A percentile compares a stretch with the other conserved stretches of the same genome.
These are phyloP conservation scores for Oryzias woworae DNA, from an alignment of 2,113 vertebrate species.

Conservation along the genomic window DNA sequence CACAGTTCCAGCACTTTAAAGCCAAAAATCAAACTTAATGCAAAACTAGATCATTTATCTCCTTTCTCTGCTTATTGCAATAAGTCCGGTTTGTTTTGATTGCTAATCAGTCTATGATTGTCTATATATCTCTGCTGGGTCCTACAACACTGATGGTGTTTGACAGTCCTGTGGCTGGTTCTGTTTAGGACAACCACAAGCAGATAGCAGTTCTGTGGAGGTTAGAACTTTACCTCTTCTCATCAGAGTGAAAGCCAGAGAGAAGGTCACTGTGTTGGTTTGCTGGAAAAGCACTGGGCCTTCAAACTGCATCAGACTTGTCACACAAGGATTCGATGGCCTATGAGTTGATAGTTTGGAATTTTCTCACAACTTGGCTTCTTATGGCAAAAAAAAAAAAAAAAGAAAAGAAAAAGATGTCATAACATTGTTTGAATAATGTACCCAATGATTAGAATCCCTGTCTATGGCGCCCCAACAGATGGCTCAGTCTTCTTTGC, in stretches of 20 bases:
- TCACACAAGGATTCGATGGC: constrained; percentile 4
- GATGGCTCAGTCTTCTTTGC: constrained; percentile 60
- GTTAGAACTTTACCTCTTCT: constrained; percentile 62
- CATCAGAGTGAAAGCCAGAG: constrained; percentile 56
- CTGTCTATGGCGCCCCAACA: constrained; percentile 44
- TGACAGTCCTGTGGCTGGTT: constrained; percentile 72
- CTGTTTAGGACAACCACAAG: constrained; percentile 67
- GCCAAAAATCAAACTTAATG: constrained; percentile 37
- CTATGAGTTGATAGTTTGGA: constrained; percentile 32
- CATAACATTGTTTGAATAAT: constrained; percentile 65
- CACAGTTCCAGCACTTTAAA: constrained; percentile 30
- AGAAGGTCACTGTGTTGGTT: constrained; percentile 47
- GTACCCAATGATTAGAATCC: constrained; percentile 56
- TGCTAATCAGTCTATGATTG: constrained; percentile 29
- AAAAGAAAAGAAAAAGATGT: constrained; percentile 54
- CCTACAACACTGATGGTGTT: constrained; percentile 60
- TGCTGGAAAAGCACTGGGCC: constrained; percentile 45
- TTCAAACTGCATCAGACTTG: constrained; percentile 5
- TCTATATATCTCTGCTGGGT: constrained; percentile 33
- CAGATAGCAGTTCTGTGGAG: constrained; percentile 47
- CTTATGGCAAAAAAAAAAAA: constrained; percentile 40
- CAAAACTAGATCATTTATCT: constrained; percentile 48
- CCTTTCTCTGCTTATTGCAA: constrained; percentile 34
- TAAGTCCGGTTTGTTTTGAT: constrained; percentile 51
- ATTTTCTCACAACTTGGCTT: constrained; percentile 23